These are phyloP conservation scores for Notolabrus celidotus DNA, from an alignment of 2,797 vertebrate genomes.

Conservation along the genomic window DNA sequence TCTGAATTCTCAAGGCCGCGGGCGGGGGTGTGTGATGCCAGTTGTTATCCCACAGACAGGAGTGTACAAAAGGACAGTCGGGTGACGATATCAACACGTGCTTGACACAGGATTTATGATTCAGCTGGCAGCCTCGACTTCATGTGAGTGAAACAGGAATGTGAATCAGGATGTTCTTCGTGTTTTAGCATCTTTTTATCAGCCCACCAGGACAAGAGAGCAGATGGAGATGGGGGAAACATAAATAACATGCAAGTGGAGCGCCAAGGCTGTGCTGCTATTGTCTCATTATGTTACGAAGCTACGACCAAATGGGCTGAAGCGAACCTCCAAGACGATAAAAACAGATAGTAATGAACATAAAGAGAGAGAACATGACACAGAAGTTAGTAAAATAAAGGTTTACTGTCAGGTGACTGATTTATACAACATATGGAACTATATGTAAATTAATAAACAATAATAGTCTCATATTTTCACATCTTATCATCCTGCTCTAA, in stretches of 20 bases:
- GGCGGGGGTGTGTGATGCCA: constrained; percentile 13
- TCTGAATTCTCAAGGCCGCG: constrained; percentile 35
- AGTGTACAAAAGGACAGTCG: constrained; percentile 26
- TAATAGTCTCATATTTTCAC: no score
- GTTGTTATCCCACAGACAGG: constrained; percentile 18
- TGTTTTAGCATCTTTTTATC: constrained; percentile 13
- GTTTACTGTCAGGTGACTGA: no score
- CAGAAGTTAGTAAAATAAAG: background rate
- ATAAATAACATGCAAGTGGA: background rate
- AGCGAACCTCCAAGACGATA: background rate
- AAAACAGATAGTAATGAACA: background rate
- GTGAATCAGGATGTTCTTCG: constrained; percentile 1
- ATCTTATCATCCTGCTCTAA: no score
- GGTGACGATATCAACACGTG: constrained; percentile 5
- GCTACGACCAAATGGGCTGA: background rate
- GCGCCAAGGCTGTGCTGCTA: background rate
- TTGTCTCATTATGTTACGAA: background rate
- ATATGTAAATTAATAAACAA: no score
- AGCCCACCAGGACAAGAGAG: background rate
- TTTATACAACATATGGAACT: no score
- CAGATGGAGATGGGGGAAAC: constrained; percentile 4
- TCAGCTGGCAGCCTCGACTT: background rate
- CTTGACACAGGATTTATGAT: constrained; percentile 23
- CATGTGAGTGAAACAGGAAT: constrained; percentile 3
- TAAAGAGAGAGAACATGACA: background rate